A percentile compares a stretch with the other conserved stretches of the same genome.
Evolutionary conservation across 2,888 invertebrate species (phyloP).

Genomic region (Eupeodes latifasciatus): DNA sequence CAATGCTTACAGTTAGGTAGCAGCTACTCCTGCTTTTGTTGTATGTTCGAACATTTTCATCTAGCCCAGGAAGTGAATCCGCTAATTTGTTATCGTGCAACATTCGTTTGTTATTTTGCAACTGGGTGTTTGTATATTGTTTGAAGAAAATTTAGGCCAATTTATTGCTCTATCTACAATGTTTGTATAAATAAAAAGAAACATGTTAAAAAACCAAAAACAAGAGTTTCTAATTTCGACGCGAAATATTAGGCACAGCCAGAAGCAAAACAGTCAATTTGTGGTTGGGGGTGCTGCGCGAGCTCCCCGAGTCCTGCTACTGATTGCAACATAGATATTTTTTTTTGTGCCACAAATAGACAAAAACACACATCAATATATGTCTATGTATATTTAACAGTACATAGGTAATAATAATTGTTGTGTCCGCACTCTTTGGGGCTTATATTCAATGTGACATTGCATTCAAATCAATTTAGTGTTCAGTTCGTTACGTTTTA

Average conservation of each 20-base stretch:
- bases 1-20: neutral
- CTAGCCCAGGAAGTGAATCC: slow-evolving; percentile 71
- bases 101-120: slow-evolving; percentile 58
- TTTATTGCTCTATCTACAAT: slow-evolving; percentile 10
- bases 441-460: slow-evolving; percentile 65
- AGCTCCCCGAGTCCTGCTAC: slow-evolving; percentile 48
- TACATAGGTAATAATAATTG: slow-evolving; percentile 26
- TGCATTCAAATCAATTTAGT: slow-evolving; percentile 72
- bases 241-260: slow-evolving; percentile 43
- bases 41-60: slow-evolving; percentile 8
- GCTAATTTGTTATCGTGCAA: slow-evolving; percentile 66
- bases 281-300: slow-evolving; percentile 28
- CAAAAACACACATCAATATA: slow-evolving; percentile 11
- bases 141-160: slow-evolving; percentile 59
- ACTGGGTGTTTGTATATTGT: slow-evolving; percentile 40
- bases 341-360: slow-evolving; percentile 9
- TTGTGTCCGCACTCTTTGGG: slow-evolving; percentile 40
- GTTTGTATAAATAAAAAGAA: slow-evolving; percentile 20
- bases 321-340: slow-evolving; percentile 60
- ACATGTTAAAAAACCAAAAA: slow-evolving; percentile 39
- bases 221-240: slow-evolving; percentile 70
- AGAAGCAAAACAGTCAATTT: slow-evolving; percentile 28
- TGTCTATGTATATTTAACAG: neutral
- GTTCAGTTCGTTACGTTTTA: slow-evolving; percentile 65
- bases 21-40: slow-evolving; percentile 7